These are phyloP conservation scores for Ammodytes dubius DNA, from an alignment of 2,113 vertebrate species.

Conservation along the genomic window DNA sequence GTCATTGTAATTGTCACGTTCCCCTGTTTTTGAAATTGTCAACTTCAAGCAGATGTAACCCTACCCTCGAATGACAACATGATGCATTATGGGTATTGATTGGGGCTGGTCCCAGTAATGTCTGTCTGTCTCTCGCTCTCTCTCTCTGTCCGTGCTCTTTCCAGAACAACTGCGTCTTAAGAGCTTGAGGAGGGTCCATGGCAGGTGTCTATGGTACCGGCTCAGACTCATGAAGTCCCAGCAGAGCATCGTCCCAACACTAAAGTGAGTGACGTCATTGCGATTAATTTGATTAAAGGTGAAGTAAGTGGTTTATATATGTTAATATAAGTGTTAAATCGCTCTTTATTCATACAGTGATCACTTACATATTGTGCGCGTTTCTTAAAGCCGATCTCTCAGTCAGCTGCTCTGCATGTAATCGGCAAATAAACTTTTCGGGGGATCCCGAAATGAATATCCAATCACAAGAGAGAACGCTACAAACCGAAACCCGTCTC, in stretches of 20 bases:
- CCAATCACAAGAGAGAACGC: too few relatives aligned
- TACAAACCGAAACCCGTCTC: too few relatives aligned
- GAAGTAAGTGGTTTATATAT: too few relatives aligned
- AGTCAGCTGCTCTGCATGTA: too few relatives aligned
- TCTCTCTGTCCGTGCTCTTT: constrained; percentile 12
- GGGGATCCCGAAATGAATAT: too few relatives aligned
- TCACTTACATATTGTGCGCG: too few relatives aligned
- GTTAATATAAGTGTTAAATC: too few relatives aligned
- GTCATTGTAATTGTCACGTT: background rate
- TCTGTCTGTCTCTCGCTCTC: background rate
- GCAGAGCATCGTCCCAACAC: constrained; percentile 94
- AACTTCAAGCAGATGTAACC: background rate
- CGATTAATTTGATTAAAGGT: too few relatives aligned
- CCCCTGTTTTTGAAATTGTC: background rate
- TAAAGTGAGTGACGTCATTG: constrained; percentile 90
- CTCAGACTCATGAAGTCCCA: constrained; percentile 95
- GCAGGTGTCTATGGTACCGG: constrained; percentile 97
- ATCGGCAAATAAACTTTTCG: too few relatives aligned
- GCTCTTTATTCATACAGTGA: too few relatives aligned
- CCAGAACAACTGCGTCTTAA: constrained; percentile 97
- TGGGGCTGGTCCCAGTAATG: background rate
- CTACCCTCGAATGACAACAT: background rate
- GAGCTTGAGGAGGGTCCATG: constrained; percentile 94
- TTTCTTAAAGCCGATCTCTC: too few relatives aligned
- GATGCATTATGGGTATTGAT: background rate